Evolutionary conservation across 2,113 vertebrate genomes (phyloP).

Genomic region (Scomber colias): DNA sequence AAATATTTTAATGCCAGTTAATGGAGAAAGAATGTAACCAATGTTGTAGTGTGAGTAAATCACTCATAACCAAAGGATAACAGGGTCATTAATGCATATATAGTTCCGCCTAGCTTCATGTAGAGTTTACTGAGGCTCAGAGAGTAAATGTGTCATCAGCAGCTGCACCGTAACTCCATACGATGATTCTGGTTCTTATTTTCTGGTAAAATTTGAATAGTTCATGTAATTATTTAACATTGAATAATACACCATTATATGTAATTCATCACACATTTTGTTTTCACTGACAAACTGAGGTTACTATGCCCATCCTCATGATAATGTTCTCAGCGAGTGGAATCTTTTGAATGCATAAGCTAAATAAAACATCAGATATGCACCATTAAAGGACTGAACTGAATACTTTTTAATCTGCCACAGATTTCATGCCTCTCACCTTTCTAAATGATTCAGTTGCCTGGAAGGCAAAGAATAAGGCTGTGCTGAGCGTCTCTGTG

Average conservation of each 20-base stretch:
- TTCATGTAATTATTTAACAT: conserved; percentile 1
- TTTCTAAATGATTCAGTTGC: conserved; percentile 82
- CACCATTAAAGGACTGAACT: conserved; percentile 82
- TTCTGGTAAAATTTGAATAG: neutral
- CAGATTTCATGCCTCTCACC: conserved; percentile 63
- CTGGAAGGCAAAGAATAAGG: conserved; percentile 48
- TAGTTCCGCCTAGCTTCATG: neutral
- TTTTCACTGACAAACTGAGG: conserved; percentile 16
- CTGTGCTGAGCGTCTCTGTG: conserved; percentile 48
- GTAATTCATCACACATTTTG: conserved; percentile 7
- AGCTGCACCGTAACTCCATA: neutral
- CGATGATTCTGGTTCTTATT: neutral
- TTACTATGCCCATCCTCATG: neutral
- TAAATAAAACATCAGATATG: conserved; percentile 86
- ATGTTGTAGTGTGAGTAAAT: neutral
- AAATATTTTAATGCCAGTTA: no score
- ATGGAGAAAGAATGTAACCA: no score
- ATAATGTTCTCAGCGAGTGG: conserved; percentile 29
- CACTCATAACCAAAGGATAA: neutral
- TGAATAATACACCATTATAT: neutral
- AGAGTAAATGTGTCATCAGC: neutral
- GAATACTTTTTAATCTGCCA: conserved; percentile 74
- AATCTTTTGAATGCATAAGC: conserved; percentile 74
- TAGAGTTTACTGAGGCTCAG: neutral
- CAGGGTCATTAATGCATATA: neutral